These are phyloP conservation scores for Oreochromis spilurus DNA, from an alignment of 2,113 vertebrate species.

Conservation along the genomic window DNA sequence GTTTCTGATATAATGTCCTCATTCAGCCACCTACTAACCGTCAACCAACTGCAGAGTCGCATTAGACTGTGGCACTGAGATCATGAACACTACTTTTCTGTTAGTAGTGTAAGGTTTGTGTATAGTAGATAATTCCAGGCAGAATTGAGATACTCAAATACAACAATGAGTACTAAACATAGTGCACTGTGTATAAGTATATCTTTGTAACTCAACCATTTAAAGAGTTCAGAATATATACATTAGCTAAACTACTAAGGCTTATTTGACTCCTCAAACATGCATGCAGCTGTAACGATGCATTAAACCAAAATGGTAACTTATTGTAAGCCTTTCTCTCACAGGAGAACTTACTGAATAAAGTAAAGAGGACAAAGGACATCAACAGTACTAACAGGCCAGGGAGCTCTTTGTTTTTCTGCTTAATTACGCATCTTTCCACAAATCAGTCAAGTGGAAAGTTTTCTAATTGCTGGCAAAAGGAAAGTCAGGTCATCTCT, in stretches of 20 bases:
- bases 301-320: not conserved
- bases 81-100: not conserved
- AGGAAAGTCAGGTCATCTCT: conserved; percentile 7
- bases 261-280: not conserved
- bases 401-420: conserved; percentile 11
- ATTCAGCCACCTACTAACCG: not conserved
- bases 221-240: not conserved
- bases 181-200: not conserved
- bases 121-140: not conserved
- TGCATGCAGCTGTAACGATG: not conserved
- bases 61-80: not conserved
- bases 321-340: not conserved
- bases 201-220: not conserved
- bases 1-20: not conserved
- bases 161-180: not conserved
- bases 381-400: not conserved
- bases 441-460: conserved; percentile 47
- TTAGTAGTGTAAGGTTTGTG: not conserved
- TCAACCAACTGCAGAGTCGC: not conserved
- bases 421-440: conserved; percentile 52
- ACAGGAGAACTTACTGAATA: not conserved
- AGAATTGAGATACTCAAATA: not conserved
- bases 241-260: not conserved
- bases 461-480: conserved; percentile 46
- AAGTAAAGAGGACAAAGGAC: not conserved